phyloP scores from a whole-genome alignment of 2,113 vertebrate species.

The Azemiops feae region DNA sequence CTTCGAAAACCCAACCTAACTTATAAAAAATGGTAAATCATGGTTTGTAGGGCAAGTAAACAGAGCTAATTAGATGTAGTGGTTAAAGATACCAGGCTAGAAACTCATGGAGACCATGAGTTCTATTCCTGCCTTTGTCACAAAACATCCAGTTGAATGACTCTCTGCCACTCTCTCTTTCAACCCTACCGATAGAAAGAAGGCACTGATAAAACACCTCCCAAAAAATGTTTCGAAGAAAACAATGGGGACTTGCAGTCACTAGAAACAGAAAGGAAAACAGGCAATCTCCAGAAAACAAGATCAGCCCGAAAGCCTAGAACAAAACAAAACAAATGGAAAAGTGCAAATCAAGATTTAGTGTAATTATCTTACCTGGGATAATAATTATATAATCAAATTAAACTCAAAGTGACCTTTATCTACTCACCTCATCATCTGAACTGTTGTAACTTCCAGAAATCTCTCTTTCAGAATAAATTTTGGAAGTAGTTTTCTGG shows the following conservation, averaged over 20 bases:
- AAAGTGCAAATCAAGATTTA: not conserved
- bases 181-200: not conserved
- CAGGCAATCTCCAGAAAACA: not conserved
- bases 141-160: not conserved
- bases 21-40: not conserved
- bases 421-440: constrained; percentile 85
- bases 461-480: constrained; percentile 85
- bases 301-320: not conserved
- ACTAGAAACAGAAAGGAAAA: not conserved
- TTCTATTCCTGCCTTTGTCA: not conserved
- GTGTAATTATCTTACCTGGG: not conserved
- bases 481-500: constrained; percentile 93
- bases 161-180: not conserved
- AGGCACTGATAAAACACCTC: not conserved
- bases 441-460: constrained; percentile 87
- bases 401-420: not conserved
- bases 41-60: not conserved
- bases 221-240: not conserved
- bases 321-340: not conserved
- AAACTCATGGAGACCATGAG: not conserved
- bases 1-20: not conserved
- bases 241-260: not conserved
- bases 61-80: not conserved
- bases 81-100: not conserved
- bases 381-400: not conserved